phyloP scores from a whole-genome alignment of 2,888 invertebrate genomes.

The Hipparchia sbordonii region DNA sequence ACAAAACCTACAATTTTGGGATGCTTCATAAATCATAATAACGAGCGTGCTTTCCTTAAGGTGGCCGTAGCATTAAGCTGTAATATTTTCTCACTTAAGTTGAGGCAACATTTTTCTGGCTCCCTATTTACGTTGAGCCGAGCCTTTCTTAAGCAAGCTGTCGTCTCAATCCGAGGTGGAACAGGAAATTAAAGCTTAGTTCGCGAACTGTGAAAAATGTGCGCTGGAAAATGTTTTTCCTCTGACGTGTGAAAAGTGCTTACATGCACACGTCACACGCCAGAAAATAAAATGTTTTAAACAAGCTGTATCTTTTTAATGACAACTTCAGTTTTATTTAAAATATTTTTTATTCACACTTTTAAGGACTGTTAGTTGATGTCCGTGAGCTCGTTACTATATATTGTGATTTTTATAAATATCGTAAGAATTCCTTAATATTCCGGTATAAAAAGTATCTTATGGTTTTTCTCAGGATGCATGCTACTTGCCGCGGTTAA shows the following conservation, averaged over 20 bases:
- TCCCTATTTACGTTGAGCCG: slow-evolving; percentile 69
- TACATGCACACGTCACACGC: background rate
- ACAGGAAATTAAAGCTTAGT: slow-evolving; percentile 49
- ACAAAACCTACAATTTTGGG: slow-evolving; percentile 43
- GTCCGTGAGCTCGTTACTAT: no score
- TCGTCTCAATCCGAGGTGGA: slow-evolving; percentile 59
- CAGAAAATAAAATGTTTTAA: slow-evolving; percentile 9
- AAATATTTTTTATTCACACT: no score
- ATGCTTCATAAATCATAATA: slow-evolving; percentile 77
- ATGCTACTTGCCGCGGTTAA: no score
- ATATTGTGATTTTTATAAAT: no score
- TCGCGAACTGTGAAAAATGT: slow-evolving; percentile 31
- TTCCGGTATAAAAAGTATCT: no score
- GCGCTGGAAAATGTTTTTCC: slow-evolving; percentile 20
- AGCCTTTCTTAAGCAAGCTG: slow-evolving; percentile 63
- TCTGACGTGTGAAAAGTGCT: slow-evolving; percentile 14
- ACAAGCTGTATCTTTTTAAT: background rate
- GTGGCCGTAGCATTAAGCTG: slow-evolving; percentile 77
- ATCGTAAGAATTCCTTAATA: no score
- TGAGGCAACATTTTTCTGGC: slow-evolving; percentile 76
- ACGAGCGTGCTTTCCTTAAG: slow-evolving; percentile 75
- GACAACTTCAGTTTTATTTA: no score
- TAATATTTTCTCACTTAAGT: slow-evolving; percentile 79
- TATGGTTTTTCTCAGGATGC: no score
- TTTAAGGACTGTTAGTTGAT: no score